Evolutionary conservation across 2,888 invertebrate species (phyloP).

Genomic region (Apoda limacodes): DNA sequence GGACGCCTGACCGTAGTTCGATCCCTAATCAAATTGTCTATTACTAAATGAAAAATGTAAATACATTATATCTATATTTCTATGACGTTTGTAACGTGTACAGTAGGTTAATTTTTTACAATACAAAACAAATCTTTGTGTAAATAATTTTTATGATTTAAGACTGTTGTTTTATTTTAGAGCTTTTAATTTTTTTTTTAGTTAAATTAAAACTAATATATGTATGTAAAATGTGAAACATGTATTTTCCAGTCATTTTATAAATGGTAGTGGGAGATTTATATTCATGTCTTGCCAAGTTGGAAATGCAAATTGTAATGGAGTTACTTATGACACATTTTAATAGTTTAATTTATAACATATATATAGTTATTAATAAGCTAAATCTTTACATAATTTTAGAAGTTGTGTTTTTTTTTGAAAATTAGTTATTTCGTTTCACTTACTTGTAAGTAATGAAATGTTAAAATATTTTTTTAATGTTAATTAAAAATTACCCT

Average conservation of each 20-base stretch:
- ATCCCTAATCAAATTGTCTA: too few relatives aligned
- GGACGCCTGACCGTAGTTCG: too few relatives aligned
- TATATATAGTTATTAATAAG: too few relatives aligned
- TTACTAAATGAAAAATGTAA: conserved; percentile 57
- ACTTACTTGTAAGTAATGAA: too few relatives aligned
- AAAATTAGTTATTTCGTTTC: too few relatives aligned
- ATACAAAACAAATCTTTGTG: conserved; percentile 43
- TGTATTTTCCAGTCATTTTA: conserved; percentile 66
- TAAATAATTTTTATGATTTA: conserved; percentile 65
- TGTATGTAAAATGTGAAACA: conserved; percentile 35
- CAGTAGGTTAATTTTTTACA: conserved; percentile 63
- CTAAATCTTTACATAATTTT: too few relatives aligned
- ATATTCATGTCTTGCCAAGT: conserved; percentile 17
- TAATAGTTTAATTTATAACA: too few relatives aligned
- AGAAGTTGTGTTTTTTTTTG: too few relatives aligned
- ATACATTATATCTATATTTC: conserved; percentile 31
- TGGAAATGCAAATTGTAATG: conserved; percentile 2
- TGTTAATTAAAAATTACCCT: too few relatives aligned
- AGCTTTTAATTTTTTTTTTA: conserved; percentile 66
- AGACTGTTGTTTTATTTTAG: conserved; percentile 67
- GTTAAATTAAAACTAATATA: conserved; percentile 47
- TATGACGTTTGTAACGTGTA: conserved; percentile 62
- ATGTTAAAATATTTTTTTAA: too few relatives aligned
- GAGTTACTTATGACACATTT: too few relatives aligned
- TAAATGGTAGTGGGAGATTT: conserved; percentile 14